Evolutionary conservation across 2,888 invertebrate species (phyloP).

Genomic region (Punctoribates punctum): DNA sequence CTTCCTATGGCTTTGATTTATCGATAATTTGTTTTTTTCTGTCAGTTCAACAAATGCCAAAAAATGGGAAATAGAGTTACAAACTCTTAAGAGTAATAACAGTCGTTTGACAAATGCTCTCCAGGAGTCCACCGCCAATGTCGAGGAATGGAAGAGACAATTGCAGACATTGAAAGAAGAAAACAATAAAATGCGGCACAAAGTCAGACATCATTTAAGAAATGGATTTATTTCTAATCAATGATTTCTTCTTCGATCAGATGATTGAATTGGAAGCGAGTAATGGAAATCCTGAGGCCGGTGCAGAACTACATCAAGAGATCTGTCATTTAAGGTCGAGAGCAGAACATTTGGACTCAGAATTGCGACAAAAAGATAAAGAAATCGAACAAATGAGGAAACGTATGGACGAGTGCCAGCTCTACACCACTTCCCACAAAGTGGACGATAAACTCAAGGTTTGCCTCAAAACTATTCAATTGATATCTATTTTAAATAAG

Average conservation of each 20-base stretch:
- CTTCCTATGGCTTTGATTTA: not conserved
- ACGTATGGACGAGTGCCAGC: constrained; percentile 45
- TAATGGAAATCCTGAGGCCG: constrained; percentile 66
- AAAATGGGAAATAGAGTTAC: constrained; percentile 96
- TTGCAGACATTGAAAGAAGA: constrained; percentile 64
- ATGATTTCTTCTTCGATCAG: constrained; percentile 50
- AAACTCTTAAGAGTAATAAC: constrained; percentile 93
- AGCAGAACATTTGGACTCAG: constrained; percentile 75
- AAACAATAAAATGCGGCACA: constrained; percentile 53
- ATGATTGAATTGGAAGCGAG: constrained; percentile 68
- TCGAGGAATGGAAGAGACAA: constrained; percentile 97
- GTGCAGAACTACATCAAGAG: constrained; percentile 72
- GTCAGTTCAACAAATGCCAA: constrained; percentile 93
- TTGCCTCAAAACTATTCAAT: not conserved
- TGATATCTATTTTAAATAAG: not conserved
- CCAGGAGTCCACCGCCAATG: constrained; percentile 92
- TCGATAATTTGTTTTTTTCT: constrained; percentile 50
- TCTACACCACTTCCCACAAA: constrained; percentile 46
- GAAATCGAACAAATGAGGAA: constrained; percentile 57
- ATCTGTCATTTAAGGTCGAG: constrained; percentile 69
- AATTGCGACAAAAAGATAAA: constrained; percentile 75
- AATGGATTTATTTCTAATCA: not conserved
- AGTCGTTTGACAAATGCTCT: constrained; percentile 88
- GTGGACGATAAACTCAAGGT: constrained; percentile 50
- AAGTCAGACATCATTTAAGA: constrained; percentile 36